Evolutionary conservation across 2,113 vertebrate genomes (phyloP).

Genomic region (Speoplatyrhinus poulsoni): DNA sequence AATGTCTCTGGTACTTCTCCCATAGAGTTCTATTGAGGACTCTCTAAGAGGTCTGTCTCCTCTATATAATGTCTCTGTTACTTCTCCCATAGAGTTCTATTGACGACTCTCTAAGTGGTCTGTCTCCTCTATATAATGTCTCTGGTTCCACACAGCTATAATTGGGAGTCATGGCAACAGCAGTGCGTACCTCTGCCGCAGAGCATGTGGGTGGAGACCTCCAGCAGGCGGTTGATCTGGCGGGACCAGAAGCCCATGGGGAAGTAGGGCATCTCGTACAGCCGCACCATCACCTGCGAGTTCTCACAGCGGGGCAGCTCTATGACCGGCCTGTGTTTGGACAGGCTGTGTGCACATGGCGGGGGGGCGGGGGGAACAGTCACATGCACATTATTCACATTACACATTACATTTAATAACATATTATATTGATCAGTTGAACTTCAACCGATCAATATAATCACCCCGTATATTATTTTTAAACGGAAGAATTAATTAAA

Average conservation of each 20-base stretch:
- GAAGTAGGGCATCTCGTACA: constrained; percentile 96
- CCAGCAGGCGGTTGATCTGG: constrained; percentile 90
- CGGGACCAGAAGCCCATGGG: constrained; percentile 97
- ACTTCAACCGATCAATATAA: no score
- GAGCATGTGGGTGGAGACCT: constrained; percentile 88
- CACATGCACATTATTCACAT: background rate
- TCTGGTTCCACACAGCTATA: no score
- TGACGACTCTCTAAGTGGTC: no score
- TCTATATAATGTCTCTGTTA: no score
- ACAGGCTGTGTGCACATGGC: constrained; percentile 76
- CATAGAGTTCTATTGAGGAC: no score
- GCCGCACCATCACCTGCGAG: constrained; percentile 89
- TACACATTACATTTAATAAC: background rate
- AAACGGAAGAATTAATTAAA: no score
- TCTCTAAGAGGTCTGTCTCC: no score
- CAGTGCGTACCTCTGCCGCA: constrained; percentile 82
- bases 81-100: no score
- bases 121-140: no score
- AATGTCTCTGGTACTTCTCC: no score
- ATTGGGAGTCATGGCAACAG: background rate
- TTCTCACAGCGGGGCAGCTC: constrained; percentile 95
- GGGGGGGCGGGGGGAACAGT: background rate
- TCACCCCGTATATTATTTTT: no score
- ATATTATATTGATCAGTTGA: background rate
- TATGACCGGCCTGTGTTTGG: constrained; percentile 87